Evolutionary conservation across 2,113 vertebrate genomes (phyloP), one percentile per base, ranked within the genome.

Genomic region (Xenopus laevis): DNA sequence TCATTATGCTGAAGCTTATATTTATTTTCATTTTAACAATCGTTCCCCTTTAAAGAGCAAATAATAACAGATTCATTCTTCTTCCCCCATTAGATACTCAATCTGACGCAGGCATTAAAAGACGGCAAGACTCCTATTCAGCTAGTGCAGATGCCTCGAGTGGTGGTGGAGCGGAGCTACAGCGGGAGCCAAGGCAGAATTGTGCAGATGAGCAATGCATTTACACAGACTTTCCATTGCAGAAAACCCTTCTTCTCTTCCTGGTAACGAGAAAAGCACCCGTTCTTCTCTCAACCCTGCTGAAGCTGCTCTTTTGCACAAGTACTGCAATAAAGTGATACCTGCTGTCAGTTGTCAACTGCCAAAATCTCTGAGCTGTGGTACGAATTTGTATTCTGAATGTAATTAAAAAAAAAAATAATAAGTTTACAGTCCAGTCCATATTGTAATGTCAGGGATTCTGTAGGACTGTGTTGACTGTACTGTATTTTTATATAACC

Each of bases 221-320:
- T 98, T 83, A 99, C 96, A 1, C 97, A 99, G 84, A 98, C 95
- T 4, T 92, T 99, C 79, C 93, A 97, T 81, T 97, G 95, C 92
- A 93, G 96, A 81, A 94, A 96, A 71, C 97, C 97, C 0, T 98
- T 99, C 79, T 99, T 98, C 81, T 92, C 96, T 63, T 97, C 94
- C 75, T 99, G 97, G 96, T 98, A 95, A 87, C 78, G 55, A 27
- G 0, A 68, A 79, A 27, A 27, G 23, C 2, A 27, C 23, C 23
- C 73, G 52, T 83, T 65, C 50, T 66, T 23, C 65, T 27, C 23
- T 27, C 23, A 27, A 27, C 23, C 23, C 23, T 27, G 23, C 64
- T 67, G 62, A 67, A 83, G 78, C 61, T 78, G 7, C 65, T 80
- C 53, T 44, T 65, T n/a, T 81, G 52, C 79, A 79, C 83, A 82